Percentiles rank a stretch among this genome's conserved stretches.
Evolutionary conservation across 2,888 invertebrate species (phyloP).

Genomic region (Herminia tarsipennalis): DNA sequence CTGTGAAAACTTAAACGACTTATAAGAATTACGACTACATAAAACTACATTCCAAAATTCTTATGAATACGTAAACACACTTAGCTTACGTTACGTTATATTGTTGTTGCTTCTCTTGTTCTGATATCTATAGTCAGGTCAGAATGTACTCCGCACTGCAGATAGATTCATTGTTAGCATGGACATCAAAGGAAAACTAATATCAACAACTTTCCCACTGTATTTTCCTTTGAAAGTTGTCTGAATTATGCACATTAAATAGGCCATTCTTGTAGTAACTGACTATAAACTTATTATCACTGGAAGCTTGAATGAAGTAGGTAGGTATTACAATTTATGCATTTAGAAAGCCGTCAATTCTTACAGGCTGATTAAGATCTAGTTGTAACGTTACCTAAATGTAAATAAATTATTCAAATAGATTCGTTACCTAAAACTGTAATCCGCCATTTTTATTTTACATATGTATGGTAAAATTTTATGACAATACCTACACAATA

Average conservation of each 20-base stretch:
- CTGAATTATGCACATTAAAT: slow-evolving; percentile 13
- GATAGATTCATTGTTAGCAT: too few relatives aligned
- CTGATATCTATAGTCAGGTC: too few relatives aligned
- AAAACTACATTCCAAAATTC: slow-evolving; percentile 41
- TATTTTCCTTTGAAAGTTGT: slow-evolving; percentile 8
- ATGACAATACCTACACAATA: too few relatives aligned
- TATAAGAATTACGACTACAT: slow-evolving; percentile 37
- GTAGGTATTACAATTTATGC: slow-evolving; percentile 34
- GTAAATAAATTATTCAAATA: too few relatives aligned
- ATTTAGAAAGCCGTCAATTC: slow-evolving; percentile 31
- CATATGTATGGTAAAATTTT: too few relatives aligned
- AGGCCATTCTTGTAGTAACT: slow-evolving; percentile 15
- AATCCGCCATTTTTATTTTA: too few relatives aligned
- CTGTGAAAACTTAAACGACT: slow-evolving; percentile 29
- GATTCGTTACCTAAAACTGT: too few relatives aligned
- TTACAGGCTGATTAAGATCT: slow-evolving; percentile 7
- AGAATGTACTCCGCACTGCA: too few relatives aligned
- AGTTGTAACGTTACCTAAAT: not conserved
- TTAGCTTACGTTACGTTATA: slow-evolving; percentile 15
- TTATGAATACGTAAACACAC: slow-evolving; percentile 18
- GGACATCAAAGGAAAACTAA: not conserved
- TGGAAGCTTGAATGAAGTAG: slow-evolving; percentile 9
- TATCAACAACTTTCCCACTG: not conserved
- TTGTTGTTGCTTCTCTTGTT: too few relatives aligned
- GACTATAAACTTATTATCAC: slow-evolving; percentile 23